These are phyloP conservation scores for Diglossa cyanea DNA, from an alignment of 2,797 vertebrate species.

Conservation along the genomic window DNA sequence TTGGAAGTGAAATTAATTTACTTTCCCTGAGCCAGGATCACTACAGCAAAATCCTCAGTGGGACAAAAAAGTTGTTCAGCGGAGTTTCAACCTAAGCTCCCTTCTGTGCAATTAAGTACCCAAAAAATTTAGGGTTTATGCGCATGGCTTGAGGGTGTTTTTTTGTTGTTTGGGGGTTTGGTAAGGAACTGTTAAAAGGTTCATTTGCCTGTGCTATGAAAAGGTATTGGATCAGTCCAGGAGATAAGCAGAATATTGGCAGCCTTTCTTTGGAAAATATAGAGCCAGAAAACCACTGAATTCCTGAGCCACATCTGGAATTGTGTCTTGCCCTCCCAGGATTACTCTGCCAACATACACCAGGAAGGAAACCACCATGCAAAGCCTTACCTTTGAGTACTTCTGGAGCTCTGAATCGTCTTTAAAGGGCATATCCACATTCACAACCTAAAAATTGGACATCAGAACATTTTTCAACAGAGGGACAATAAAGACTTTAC, in stretches of 20 bases:
- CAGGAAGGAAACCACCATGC: neutral
- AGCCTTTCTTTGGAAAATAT: neutral
- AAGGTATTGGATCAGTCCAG: neutral
- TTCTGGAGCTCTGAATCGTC: constrained; percentile 91
- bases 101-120: neutral
- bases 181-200: neutral
- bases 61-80: accelerated
- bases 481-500: neutral
- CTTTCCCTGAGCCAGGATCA: neutral
- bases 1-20: neutral
- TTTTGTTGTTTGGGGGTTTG: neutral
- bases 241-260: neutral
- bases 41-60: neutral
- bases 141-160: neutral
- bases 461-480: neutral
- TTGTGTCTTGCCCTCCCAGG: neutral
- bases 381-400: constrained; percentile 87
- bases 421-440: constrained; percentile 86
- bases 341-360: neutral
- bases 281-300: neutral
- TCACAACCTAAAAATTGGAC: constrained; percentile 81
- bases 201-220: neutral
- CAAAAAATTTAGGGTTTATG: neutral
- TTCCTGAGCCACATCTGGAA: neutral
- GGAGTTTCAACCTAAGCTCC: neutral